phyloP scores from a whole-genome alignment of 2,888 invertebrate genomes.

The Melanotus villosus region DNA sequence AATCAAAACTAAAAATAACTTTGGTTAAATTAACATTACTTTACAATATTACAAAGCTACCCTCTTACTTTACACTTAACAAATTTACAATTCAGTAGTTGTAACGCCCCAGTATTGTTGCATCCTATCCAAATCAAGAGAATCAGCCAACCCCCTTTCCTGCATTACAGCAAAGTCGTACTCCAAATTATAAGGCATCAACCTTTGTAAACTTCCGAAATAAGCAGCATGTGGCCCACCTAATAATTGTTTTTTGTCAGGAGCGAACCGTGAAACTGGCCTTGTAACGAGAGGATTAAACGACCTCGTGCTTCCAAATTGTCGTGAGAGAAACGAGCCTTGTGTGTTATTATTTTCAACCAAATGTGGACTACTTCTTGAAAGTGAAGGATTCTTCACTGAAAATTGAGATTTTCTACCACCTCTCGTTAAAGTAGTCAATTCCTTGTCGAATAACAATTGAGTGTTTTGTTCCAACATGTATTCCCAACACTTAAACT shows the following conservation, averaged over 20 bases:
- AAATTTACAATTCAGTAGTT: slow-evolving; percentile 82
- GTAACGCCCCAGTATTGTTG: slow-evolving; percentile 94
- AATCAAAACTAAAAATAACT: too few relatives aligned
- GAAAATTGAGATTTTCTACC: slow-evolving; percentile 71
- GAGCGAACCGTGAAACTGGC: slow-evolving; percentile 73
- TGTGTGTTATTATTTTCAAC: slow-evolving; percentile 65
- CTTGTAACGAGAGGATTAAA: slow-evolving; percentile 77
- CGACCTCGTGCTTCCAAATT: slow-evolving; percentile 86
- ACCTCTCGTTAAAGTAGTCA: slow-evolving; percentile 82
- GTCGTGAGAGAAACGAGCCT: slow-evolving; percentile 76
- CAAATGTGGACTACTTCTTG: slow-evolving; percentile 81
- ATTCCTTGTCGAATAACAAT: slow-evolving; percentile 88
- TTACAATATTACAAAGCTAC: too few relatives aligned
- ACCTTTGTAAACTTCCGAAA: slow-evolving; percentile 86
- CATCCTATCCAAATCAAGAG: slow-evolving; percentile 87
- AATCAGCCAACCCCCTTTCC: slow-evolving; percentile 82
- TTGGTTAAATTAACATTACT: too few relatives aligned
- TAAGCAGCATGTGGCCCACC: slow-evolving; percentile 91
- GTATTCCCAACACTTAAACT: slow-evolving; percentile 94
- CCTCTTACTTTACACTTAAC: neutral
- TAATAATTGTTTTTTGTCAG: slow-evolving; percentile 73
- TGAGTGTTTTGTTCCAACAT: slow-evolving; percentile 94
- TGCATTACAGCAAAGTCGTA: slow-evolving; percentile 89
- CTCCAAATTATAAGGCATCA: slow-evolving; percentile 88
- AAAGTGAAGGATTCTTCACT: slow-evolving; percentile 74